phyloP scores from a whole-genome alignment of 2,888 invertebrate species.

The Catocala sponsa region DNA sequence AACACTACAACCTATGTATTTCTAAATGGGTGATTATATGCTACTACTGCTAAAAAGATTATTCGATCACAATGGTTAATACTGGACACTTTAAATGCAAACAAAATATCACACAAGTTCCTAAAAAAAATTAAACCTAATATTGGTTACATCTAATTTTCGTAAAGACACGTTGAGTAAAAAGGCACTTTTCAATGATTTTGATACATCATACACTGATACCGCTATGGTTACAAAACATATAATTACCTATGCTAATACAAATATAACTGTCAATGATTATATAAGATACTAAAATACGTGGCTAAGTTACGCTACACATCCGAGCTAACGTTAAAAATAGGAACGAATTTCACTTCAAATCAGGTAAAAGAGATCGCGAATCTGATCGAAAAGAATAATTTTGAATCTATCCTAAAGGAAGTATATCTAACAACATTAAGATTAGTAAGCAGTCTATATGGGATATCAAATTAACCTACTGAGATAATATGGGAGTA shows the following conservation, averaged over 20 bases:
- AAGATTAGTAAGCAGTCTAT: background rate
- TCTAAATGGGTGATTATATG: slow-evolving; percentile 23
- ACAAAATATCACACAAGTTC: slow-evolving; percentile 65
- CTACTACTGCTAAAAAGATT: slow-evolving; percentile 30
- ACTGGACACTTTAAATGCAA: slow-evolving; percentile 70
- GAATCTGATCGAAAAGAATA: background rate
- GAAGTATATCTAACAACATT: slow-evolving; percentile 4
- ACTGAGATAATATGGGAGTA: background rate
- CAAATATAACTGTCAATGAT: background rate
- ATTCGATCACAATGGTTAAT: slow-evolving; percentile 66
- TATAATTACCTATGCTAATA: background rate
- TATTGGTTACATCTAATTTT: slow-evolving; percentile 35
- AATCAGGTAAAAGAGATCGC: slow-evolving; percentile 10
- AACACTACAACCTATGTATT: slow-evolving; percentile 19
- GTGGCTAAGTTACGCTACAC: background rate
- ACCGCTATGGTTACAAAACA: slow-evolving; percentile 15
- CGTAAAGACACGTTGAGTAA: slow-evolving; percentile 50
- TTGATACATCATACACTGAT: slow-evolving; percentile 15
- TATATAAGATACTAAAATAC: background rate
- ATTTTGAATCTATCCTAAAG: background rate
- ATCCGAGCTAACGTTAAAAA: slow-evolving; percentile 13
- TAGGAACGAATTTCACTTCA: slow-evolving; percentile 25
- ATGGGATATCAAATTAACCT: background rate
- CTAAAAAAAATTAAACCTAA: slow-evolving; percentile 27
- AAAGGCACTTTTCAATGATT: slow-evolving; percentile 53